phyloP scores from a whole-genome alignment of 2,888 invertebrate species.

The Tanypteryx hageni region DNA sequence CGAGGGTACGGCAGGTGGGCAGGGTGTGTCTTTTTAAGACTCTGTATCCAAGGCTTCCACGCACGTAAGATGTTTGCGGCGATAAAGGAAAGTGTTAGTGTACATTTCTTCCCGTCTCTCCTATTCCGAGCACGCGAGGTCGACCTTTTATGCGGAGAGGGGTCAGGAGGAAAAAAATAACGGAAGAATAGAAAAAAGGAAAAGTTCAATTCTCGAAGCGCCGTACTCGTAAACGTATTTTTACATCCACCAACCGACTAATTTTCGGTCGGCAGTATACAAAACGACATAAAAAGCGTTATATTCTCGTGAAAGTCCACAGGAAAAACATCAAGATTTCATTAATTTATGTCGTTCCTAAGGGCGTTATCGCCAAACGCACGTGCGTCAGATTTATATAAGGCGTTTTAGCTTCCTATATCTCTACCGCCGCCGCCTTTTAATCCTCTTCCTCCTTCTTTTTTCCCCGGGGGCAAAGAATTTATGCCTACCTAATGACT shows the following conservation, averaged over 20 bases:
- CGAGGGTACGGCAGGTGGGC: background rate
- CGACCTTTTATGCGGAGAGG: background rate
- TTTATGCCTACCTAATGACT: background rate
- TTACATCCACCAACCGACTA: background rate
- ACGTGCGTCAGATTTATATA: conserved; percentile 7
- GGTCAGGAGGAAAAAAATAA: background rate
- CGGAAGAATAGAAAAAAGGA: background rate
- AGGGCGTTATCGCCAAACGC: background rate
- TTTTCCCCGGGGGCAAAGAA: background rate
- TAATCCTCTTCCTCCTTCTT: background rate
- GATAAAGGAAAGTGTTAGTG: conserved; percentile 47
- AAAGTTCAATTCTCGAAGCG: background rate
- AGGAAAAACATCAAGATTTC: background rate
- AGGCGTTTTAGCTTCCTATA: background rate
- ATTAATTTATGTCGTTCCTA: background rate
- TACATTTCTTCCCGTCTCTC: conserved; percentile 13
- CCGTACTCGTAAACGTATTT: background rate
- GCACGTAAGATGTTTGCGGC: conserved; percentile 43
- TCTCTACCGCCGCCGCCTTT: background rate
- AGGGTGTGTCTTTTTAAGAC: background rate
- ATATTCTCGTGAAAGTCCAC: background rate
- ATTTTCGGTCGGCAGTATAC: conserved; percentile 7
- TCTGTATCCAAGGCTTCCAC: conserved; percentile 3
- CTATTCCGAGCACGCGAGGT: conserved; percentile 28
- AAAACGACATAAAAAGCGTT: background rate